Evolutionary conservation across 2,113 vertebrate genomes (phyloP), one percentile per base, ranked within the genome.

Genomic region (Cercopithecus mona): DNA sequence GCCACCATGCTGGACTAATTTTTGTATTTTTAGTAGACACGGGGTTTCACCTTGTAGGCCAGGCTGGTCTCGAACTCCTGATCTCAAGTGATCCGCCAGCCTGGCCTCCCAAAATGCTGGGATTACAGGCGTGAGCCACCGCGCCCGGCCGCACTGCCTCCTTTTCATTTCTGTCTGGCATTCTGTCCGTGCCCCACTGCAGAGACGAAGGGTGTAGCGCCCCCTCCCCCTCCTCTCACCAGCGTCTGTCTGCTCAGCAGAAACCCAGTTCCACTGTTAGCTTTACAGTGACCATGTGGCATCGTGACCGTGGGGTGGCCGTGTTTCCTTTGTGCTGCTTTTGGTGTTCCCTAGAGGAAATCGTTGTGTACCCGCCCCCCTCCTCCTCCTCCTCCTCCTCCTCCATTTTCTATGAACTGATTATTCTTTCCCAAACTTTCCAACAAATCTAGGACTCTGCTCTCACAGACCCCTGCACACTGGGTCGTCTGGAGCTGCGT

Each of bases 221-320:
- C 25, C 32, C 59, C 4, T 27, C 18, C 18, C 32, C 18, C 1
- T 18, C 13, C 48, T 30, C 25, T 38, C 38, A 14, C 55, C 9
- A 6, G 70, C 20, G 12, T 22, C 70, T 25, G n/a, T 57, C 8
- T 30, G 6, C 61, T 64, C 61, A 14, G 61, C 61, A 32, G 61
- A 64, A 64, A 64, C 61, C 12, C 12, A 6, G 1, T 18, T n/a
- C 43, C 27, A 35, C 1, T 3, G 1, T 3, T 18, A 38, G 68
- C 79, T n/a, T 20, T 13, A 23, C 4, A 20, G 55, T 27, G 68
- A 16, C 16, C 16, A 6, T 20, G 20, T 2, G 4, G 43, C 35
- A 4, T n/a, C 1, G 5, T 27, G 40, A 23, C 32, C 14, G 9
- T 2, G 0, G 22, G 4, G 5, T 22, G 5, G 4, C 8, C 8